These are phyloP conservation scores for Nannospalax galili DNA, from an alignment of 2,113 vertebrate species.

Conservation along the genomic window DNA sequence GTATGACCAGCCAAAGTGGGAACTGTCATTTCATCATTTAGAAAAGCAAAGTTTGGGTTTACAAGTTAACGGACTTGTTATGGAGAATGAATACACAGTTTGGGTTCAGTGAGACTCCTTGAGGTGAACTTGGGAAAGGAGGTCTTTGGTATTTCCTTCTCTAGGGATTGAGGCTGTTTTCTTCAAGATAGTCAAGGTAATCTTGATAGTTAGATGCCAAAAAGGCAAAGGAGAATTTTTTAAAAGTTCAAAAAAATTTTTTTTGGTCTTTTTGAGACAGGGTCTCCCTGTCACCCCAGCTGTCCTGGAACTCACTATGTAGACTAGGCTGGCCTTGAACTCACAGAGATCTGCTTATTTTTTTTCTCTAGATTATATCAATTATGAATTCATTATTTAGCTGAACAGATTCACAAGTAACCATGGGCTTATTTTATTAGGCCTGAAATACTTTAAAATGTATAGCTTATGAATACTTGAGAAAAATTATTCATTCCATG, in stretches of 20 bases:
- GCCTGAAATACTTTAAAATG: background rate
- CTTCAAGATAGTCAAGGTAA: background rate
- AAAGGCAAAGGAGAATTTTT: background rate
- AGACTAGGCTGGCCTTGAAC: too few species aligned
- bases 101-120: background rate
- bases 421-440: constrained; percentile 13
- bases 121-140: background rate
- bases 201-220: constrained; percentile 2
- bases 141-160: background rate
- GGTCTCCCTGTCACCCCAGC: too few species aligned
- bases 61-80: background rate
- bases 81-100: background rate
- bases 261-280: too few species aligned
- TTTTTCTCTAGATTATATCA: background rate
- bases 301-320: too few species aligned
- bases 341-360: too few species aligned
- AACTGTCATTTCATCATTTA: background rate
- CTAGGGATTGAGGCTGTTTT: background rate
- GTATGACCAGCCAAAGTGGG: background rate
- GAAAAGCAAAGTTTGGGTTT: background rate
- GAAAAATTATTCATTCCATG: background rate
- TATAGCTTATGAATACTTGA: background rate
- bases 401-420: background rate
- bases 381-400: background rate
- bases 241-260: background rate